Conservation (phyloP, 2,797 vertebrate species). For the Acanthurus lineatus region DNA sequence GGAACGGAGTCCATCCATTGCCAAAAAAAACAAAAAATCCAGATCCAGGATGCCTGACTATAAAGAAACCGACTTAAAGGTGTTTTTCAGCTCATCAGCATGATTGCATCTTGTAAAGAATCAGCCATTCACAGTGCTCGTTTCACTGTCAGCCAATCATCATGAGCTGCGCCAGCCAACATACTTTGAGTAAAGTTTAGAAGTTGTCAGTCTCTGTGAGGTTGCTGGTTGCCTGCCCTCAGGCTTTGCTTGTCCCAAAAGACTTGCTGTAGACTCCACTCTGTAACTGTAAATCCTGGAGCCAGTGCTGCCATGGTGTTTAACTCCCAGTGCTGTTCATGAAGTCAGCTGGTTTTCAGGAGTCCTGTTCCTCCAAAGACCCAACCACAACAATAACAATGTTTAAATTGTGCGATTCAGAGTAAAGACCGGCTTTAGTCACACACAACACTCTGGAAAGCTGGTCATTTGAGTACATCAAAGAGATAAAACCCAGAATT, state of each 20-base stretch:
- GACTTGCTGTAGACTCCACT: slow-evolving; percentile 25
- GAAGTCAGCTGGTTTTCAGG: slow-evolving; percentile 10
- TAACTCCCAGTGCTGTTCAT: slow-evolving; percentile 32
- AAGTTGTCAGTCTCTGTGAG: slow-evolving; percentile 27
- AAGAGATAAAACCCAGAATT: slow-evolving; percentile 49
- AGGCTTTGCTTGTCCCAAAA: slow-evolving; percentile 51
- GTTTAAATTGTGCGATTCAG: slow-evolving; percentile 45
- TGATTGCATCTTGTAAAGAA: slow-evolving; percentile 15
- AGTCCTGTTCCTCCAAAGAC: slow-evolving; percentile 13
- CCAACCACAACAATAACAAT: slow-evolving; percentile 14
- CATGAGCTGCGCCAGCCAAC: slow-evolving; percentile 18
- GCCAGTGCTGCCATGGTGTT: slow-evolving; percentile 24
- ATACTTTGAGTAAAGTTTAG: slow-evolving; percentile 25
- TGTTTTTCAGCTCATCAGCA: slow-evolving; percentile 46
- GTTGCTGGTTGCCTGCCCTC: slow-evolving; percentile 61
- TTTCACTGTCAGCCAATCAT: slow-evolving; percentile 14
- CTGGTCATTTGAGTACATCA: slow-evolving; percentile 34
- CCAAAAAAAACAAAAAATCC: slow-evolving; percentile 13
- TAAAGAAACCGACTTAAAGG: slow-evolving; percentile 45
- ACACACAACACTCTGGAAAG: slow-evolving; percentile 26
- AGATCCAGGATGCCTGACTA: slow-evolving; percentile 23
- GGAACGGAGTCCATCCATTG: slow-evolving; percentile 52
- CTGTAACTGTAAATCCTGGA: slow-evolving; percentile 54
- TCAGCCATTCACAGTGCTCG: too few species aligned
- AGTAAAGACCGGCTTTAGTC: slow-evolving; percentile 33